Conservation (phyloP, 2,797 vertebrate species). For the Darevskia mixta region DNA sequence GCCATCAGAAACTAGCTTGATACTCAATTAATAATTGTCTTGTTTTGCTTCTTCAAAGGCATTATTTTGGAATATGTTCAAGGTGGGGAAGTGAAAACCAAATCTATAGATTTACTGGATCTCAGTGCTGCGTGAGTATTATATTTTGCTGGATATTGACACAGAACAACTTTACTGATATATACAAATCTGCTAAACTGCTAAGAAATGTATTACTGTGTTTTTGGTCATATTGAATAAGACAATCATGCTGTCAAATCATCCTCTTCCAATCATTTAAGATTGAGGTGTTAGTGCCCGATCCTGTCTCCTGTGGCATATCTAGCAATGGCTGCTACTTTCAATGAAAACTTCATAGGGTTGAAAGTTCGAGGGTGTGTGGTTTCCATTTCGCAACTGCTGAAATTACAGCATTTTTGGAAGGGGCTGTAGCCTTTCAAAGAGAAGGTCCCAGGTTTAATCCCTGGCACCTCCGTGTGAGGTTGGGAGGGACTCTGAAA, state of each 20-base stretch:
- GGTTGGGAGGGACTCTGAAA: too few relatives aligned
- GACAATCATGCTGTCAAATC: not conserved
- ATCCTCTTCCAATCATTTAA: not conserved
- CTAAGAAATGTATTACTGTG: not conserved
- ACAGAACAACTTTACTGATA: not conserved
- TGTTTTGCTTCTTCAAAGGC: constrained; percentile 77
- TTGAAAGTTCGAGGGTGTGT: not conserved
- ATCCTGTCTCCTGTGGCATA: not conserved
- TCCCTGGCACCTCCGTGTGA: too few relatives aligned
- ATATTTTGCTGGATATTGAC: not conserved
- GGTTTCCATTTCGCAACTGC: not conserved
- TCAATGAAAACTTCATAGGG: not conserved
- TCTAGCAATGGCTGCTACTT: constrained; percentile 2
- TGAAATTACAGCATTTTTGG: not conserved
- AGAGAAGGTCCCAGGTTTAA: too few relatives aligned
- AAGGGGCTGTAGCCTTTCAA: not conserved
- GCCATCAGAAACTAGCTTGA: not conserved
- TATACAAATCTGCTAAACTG: not conserved
- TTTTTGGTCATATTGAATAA: not conserved
- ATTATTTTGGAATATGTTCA: constrained; percentile 93
- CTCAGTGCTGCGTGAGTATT: constrained; percentile 86
- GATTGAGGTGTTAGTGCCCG: not conserved
- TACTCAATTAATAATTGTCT: constrained; percentile 7
- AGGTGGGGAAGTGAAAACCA: constrained; percentile 83
- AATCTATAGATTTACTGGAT: constrained; percentile 91